Conservation (phyloP, 2,888 invertebrate species). For the Brachynemurus nebulosus region DNA sequence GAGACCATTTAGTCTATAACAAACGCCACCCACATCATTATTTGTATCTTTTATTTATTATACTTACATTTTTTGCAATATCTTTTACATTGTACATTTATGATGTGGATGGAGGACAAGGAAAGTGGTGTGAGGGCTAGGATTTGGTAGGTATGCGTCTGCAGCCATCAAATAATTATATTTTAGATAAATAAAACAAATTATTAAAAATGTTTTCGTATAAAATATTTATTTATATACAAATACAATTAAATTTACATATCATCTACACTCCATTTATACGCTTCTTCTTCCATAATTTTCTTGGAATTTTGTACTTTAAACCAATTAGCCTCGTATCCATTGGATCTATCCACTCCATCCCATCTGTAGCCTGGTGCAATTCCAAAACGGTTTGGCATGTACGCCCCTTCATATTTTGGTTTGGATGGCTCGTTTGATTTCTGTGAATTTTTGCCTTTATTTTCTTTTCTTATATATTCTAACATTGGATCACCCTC, state of each 20-base stretch:
- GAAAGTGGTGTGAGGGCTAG: too few species aligned
- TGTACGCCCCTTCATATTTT: slow-evolving; percentile 68
- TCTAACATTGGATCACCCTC: slow-evolving; percentile 90
- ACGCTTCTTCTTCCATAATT: slow-evolving; percentile 72
- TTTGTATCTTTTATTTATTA: too few species aligned
- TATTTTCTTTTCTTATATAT: slow-evolving; percentile 63
- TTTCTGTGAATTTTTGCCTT: slow-evolving; percentile 34
- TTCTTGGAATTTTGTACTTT: slow-evolving; percentile 56
- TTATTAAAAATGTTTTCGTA: not conserved
- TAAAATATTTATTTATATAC: not conserved
- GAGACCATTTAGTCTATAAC: too few species aligned
- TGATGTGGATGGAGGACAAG: too few species aligned
- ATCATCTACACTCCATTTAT: slow-evolving; percentile 90
- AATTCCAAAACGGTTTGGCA: slow-evolving; percentile 87
- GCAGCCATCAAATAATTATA: too few species aligned
- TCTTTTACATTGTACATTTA: too few species aligned
- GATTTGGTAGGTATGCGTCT: too few species aligned
- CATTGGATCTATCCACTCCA: slow-evolving; percentile 93
- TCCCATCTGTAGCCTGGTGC: slow-evolving; percentile 96
- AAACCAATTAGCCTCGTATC: slow-evolving; percentile 86
- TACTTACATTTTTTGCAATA: too few species aligned
- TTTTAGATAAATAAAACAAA: too few species aligned
- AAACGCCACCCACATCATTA: too few species aligned
- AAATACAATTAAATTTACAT: slow-evolving; percentile 43
- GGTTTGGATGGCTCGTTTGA: slow-evolving; percentile 34